Percentiles rank a stretch among this genome's conserved stretches.
These are phyloP conservation scores for Phyllotreta striolata DNA, from an alignment of 2,888 invertebrate genomes.

Conservation along the genomic window DNA sequence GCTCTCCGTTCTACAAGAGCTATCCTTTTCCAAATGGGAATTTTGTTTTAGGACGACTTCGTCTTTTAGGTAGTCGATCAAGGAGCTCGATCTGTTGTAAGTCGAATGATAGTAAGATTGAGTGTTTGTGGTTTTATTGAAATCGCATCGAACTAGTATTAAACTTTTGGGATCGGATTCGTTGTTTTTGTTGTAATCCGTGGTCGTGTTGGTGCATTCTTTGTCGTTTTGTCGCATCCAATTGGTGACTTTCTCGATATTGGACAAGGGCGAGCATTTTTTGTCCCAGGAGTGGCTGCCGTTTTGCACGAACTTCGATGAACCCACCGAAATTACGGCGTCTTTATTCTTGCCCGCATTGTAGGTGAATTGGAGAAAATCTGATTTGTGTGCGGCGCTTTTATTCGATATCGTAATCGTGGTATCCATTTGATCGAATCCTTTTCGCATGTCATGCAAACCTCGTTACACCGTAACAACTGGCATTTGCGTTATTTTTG, in stretches of 20 bases:
- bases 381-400: slow-evolving; percentile 30
- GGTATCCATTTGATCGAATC: slow-evolving; percentile 38
- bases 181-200: slow-evolving; percentile 24
- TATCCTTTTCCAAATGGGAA: slow-evolving; percentile 10
- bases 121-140: slow-evolving; percentile 36
- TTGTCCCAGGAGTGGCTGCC: slow-evolving; percentile 41
- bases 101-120: slow-evolving; percentile 28
- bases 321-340: slow-evolving; percentile 36
- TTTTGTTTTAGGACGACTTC: slow-evolving; percentile 9
- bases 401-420: slow-evolving; percentile 43
- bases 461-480: no score
- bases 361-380: slow-evolving; percentile 35
- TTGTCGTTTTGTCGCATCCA: slow-evolving; percentile 43
- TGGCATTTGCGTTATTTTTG: no score
- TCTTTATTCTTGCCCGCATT: slow-evolving; percentile 30
- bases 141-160: slow-evolving; percentile 41
- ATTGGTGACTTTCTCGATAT: slow-evolving; percentile 43
- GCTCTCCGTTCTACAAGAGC: not conserved
- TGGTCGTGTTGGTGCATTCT: slow-evolving; percentile 27
- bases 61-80: slow-evolving; percentile 34
- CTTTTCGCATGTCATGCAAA: no score
- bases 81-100: slow-evolving; percentile 34
- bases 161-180: slow-evolving; percentile 37
- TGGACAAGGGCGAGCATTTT: slow-evolving; percentile 36
- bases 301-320: slow-evolving; percentile 34